phyloP scores from a whole-genome alignment of 1,140 invertebrate genomes.

The Pantala flavescens region DNA sequence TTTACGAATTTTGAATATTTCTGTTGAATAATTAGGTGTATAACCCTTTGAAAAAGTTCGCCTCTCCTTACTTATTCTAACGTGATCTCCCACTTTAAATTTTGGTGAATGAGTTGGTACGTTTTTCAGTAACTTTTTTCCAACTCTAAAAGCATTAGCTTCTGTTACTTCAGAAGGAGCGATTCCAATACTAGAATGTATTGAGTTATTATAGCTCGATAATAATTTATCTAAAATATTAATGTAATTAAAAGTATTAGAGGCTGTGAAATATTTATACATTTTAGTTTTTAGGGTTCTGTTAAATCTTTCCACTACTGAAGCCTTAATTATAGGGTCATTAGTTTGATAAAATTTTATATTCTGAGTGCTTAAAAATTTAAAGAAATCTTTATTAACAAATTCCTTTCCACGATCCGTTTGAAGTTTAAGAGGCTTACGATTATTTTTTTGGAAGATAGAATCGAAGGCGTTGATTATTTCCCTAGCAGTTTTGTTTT shows the following conservation, averaged over 20 bases:
- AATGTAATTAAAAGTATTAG: background rate
- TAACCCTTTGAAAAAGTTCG: constrained; percentile 20
- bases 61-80: constrained; percentile 20
- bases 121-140: background rate
- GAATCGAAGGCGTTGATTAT: constrained; percentile 27
- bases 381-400: background rate
- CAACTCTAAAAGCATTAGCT: background rate
- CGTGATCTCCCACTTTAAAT: constrained; percentile 18
- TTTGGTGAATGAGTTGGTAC: background rate
- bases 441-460: constrained; percentile 14
- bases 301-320: background rate
- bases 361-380: background rate
- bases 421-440: background rate
- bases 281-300: background rate
- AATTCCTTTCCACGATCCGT: background rate
- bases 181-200: background rate
- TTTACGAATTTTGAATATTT: constrained; percentile 20
- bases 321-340: background rate
- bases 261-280: background rate
- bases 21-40: constrained; percentile 16
- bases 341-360: background rate
- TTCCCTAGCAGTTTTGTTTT: constrained; percentile 34
- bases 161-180: background rate
- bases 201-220: background rate
- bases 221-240: background rate